Base-by-base conservation (phyloP, 2,888 invertebrate species). In the Trissoscelio sp. region DNA sequence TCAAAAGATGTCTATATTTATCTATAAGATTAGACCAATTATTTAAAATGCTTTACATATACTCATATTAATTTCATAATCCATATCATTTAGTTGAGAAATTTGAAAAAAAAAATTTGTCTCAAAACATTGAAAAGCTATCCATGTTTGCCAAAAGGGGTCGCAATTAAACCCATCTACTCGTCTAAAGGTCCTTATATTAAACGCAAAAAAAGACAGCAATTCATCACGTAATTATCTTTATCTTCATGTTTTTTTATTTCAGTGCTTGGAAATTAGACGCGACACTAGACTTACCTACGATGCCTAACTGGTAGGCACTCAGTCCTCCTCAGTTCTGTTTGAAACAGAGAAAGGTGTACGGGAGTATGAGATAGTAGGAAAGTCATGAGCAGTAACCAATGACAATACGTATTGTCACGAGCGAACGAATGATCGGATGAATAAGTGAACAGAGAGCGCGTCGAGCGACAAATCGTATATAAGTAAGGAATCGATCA, bases 301-400 rank as follows among this genome's bases (percentile, higher is more conserved):
- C 89, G 86, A 87, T 87, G 88, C 89, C 89, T 89, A 89, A 86
- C 88, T 86, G 87, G 88, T 89, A 89, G 89, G 90, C 89, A 89
- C 88, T 87, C 87, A 89, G 88, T 90, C 89, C 90, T 90, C 89
- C 89, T 88, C 85, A 90, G 91, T 91, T 90, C 90, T 91, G 91
- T 91, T 91, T 91, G 91, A 90, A 91, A 91, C 90, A 91, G 90
- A 91, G 90, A 91, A 91, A 91, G 88, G 89, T 91, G 90, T 90
- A 88, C 86, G 90, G 89, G 89, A 88, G 24, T 86, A 90, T 90
- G 88, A 90, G 88, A 88, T 86, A 88, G 86, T 87, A 88, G 88
- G 88, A 86, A 83, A 87, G 85, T 88, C 82, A 87, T 87, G 88
- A 88, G 81, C 87, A 87, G 84, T 87, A 86, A 87, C 87, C 85